These are phyloP conservation scores for Laothoe populi DNA, from an alignment of 2,888 invertebrate species.

Conservation along the genomic window DNA sequence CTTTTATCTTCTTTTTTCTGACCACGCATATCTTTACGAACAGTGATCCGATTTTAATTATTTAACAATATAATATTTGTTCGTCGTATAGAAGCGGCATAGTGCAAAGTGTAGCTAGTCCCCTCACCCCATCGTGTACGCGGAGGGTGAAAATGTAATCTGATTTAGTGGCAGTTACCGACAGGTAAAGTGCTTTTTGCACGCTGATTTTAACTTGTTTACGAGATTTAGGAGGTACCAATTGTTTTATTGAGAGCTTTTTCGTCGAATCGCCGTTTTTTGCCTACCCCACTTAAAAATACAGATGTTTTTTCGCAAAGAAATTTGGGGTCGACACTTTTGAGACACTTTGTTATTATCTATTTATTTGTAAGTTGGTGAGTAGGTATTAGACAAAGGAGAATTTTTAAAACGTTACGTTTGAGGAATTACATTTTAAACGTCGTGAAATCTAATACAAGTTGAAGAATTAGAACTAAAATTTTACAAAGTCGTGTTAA, in stretches of 20 bases:
- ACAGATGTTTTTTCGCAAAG: not conserved
- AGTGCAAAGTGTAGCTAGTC: conserved; percentile 34
- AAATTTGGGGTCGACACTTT: not conserved
- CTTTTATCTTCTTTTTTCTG: no score
- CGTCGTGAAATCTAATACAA: no score
- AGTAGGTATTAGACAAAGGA: no score
- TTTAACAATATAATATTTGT: no score
- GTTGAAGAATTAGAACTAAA: no score
- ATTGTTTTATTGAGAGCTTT: conserved; percentile 22
- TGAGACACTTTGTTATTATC: not conserved
- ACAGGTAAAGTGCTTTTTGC: conserved; percentile 73
- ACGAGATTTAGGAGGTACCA: conserved; percentile 27
- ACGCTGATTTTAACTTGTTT: conserved; percentile 59
- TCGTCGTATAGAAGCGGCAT: conserved; percentile 46
- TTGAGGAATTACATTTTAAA: no score
- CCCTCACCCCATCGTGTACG: conserved; percentile 38
- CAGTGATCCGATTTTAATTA: no score
- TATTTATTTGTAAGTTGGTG: no score
- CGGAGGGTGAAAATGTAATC: conserved; percentile 59
- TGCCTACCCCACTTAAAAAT: not conserved
- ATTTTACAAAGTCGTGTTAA: no score
- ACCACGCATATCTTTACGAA: no score
- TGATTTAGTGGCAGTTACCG: conserved; percentile 70
- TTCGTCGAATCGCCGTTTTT: not conserved
- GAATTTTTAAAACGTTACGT: no score